Conservation (phyloP, 1,140 invertebrate genomes). For the Drosophila nikananu region DNA sequence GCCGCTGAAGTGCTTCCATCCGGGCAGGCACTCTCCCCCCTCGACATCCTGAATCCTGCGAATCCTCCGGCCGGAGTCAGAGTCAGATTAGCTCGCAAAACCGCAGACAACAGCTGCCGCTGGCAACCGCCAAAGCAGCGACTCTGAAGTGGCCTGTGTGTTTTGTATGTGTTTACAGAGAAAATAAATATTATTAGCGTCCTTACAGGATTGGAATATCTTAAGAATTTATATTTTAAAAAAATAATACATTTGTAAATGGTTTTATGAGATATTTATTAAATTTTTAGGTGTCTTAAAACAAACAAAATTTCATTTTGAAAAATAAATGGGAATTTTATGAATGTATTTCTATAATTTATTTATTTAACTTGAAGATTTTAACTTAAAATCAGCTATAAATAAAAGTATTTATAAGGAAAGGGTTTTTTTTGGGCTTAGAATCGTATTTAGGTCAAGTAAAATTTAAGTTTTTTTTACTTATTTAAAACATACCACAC, state of each 20-base stretch:
- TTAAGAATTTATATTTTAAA: background rate
- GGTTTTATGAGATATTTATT: background rate
- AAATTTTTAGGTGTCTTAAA: background rate
- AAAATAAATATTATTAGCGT: background rate
- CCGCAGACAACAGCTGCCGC: conserved; percentile 78
- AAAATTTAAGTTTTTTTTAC: too few relatives aligned
- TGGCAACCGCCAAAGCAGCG: conserved; percentile 48
- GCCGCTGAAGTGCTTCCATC: conserved; percentile 72
- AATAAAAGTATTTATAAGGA: background rate
- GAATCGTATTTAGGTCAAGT: background rate
- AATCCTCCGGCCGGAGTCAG: conserved; percentile 44
- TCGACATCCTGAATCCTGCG: background rate
- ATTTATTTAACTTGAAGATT: background rate
- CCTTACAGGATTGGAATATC: background rate
- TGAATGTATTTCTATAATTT: background rate
- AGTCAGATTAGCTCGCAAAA: conserved; percentile 81
- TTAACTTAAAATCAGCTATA: background rate
- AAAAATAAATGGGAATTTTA: background rate
- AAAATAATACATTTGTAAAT: background rate
- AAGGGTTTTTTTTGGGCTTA: background rate
- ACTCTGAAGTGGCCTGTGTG: conserved; percentile 35
- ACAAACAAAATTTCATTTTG: too few relatives aligned
- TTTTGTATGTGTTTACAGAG: conserved; percentile 37
- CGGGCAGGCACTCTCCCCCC: background rate
- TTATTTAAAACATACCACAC: too few relatives aligned